A percentile compares a stretch with the other conserved stretches of the same genome.
Conservation (phyloP, 2,888 invertebrate species). For the Latrodectus elegans region DNA sequence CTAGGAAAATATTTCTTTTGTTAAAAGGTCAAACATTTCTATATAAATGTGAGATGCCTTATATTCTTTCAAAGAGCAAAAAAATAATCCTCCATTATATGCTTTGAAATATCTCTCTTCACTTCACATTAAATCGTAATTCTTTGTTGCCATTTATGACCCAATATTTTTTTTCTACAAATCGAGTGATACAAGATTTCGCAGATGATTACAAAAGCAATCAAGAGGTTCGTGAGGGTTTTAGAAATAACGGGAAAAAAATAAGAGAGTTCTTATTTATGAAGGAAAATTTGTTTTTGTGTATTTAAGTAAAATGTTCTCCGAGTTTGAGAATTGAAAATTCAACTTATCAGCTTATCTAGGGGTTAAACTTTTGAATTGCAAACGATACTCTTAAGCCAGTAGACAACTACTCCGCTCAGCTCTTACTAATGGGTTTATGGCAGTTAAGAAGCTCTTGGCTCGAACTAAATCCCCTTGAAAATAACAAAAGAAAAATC, state of each 20-base stretch:
- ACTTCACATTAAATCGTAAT: constrained; percentile 12
- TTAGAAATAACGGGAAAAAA: background rate
- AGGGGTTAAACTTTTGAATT: background rate
- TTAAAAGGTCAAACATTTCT: too few relatives aligned
- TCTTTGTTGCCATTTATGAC: constrained; percentile 30
- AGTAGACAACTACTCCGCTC: constrained; percentile 1
- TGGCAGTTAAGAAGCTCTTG: background rate
- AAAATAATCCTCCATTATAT: background rate
- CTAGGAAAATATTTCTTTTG: too few relatives aligned
- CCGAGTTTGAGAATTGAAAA: background rate
- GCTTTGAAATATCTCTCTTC: background rate
- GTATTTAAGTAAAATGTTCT: background rate
- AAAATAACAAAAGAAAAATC: background rate
- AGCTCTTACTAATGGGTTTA: constrained; percentile 7
- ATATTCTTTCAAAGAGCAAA: too few relatives aligned
- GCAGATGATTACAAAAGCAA: constrained; percentile 2
- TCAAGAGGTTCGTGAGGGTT: background rate
- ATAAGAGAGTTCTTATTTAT: background rate
- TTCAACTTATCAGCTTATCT: background rate
- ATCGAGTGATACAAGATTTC: constrained; percentile 21
- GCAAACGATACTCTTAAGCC: constrained; percentile 1
- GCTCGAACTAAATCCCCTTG: constrained; percentile 12
- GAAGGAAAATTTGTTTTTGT: background rate
- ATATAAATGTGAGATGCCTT: too few relatives aligned
- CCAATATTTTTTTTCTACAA: constrained; percentile 22